Evolutionary conservation across 2,888 invertebrate genomes (phyloP).

Genomic region (Drosophila colorata): DNA sequence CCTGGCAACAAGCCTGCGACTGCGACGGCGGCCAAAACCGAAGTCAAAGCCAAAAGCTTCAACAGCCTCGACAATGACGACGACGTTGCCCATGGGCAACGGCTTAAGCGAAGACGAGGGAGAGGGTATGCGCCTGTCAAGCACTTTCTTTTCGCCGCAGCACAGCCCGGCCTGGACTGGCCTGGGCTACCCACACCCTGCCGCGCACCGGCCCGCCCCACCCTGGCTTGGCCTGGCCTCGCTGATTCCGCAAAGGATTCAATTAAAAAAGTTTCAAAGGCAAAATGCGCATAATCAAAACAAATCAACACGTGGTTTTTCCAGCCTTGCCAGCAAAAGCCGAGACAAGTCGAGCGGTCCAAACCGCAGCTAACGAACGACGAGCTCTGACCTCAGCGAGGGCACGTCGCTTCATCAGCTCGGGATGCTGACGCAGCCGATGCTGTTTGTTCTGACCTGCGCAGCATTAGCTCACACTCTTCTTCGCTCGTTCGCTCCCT

Average conservation of each 20-base stretch:
- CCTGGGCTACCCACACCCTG: neutral
- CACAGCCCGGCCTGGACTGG: neutral
- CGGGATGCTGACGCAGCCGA: constrained; percentile 42
- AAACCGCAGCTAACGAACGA: constrained; percentile 1
- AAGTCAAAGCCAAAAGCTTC: constrained; percentile 42
- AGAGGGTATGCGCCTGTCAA: neutral
- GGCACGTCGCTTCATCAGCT: constrained; percentile 16
- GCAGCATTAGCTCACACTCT: constrained; percentile 7
- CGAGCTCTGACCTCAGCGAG: constrained; percentile 38
- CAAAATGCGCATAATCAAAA: constrained; percentile 84
- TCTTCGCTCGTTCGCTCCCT: neutral
- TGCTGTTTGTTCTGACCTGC: constrained; percentile 40
- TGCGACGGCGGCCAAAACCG: constrained; percentile 11
- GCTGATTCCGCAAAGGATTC: constrained; percentile 62
- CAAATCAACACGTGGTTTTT: constrained; percentile 85
- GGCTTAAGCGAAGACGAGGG: neutral
- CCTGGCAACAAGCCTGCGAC: constrained; percentile 12
- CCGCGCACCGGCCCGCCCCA: no score
- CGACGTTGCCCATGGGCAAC: constrained; percentile 33
- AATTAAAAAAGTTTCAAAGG: constrained; percentile 63
- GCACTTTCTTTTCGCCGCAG: neutral
- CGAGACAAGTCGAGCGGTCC: no score
- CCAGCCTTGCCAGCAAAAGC: constrained; percentile 36
- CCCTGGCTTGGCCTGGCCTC: no score
- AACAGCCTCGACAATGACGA: constrained; percentile 53